phyloP scores from a whole-genome alignment of 2,888 invertebrate species.

The Stictocephala bisonia region DNA sequence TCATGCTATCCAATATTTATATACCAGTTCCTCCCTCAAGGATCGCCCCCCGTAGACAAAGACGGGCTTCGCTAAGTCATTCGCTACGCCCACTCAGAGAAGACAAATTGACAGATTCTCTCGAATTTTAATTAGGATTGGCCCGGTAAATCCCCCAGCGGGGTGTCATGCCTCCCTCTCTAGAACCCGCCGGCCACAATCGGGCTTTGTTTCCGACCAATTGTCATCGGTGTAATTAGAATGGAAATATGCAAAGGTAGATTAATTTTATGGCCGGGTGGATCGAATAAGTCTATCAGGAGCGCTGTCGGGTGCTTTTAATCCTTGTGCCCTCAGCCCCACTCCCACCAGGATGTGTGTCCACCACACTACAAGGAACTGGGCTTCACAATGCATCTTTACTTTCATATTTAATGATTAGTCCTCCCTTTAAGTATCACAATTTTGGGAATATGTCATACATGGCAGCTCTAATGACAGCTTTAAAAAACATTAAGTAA shows the following conservation, averaged over 20 bases:
- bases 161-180: not conserved
- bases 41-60: no score
- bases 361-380: no score
- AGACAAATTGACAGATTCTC: slow-evolving; percentile 36
- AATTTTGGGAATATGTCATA: no score
- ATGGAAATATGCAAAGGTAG: slow-evolving; percentile 38
- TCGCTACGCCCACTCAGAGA: not conserved
- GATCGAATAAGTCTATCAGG: slow-evolving; percentile 15
- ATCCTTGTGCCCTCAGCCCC: not conserved
- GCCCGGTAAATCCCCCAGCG: slow-evolving; percentile 11
- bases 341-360: not conserved
- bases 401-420: no score
- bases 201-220: slow-evolving; percentile 11
- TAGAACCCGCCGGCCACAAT: no score
- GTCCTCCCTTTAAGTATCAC: no score
- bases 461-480: no score
- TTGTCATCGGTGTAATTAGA: slow-evolving; percentile 33
- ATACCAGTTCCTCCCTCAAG: no score
- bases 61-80: no score
- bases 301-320: slow-evolving; percentile 14
- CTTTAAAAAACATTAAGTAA: no score
- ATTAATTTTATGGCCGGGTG: slow-evolving; percentile 33
- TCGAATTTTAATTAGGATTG: slow-evolving; percentile 28
- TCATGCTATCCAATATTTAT: no score
- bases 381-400: no score